Evolutionary conservation across 2,113 vertebrate species (phyloP).

Genomic region (Haemorhous mexicanus): DNA sequence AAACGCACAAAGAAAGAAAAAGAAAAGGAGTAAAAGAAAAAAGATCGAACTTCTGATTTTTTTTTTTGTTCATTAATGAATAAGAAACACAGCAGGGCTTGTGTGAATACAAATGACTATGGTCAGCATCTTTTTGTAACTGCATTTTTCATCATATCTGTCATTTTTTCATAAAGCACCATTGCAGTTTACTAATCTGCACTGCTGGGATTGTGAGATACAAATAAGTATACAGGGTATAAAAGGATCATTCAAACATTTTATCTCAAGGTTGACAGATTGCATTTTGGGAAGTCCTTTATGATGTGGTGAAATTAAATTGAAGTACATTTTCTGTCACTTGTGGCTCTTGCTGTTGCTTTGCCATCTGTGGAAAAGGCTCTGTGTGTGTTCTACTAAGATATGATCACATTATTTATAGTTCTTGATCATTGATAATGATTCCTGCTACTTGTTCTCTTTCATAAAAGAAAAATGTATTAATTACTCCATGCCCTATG

Average conservation of each 20-base stretch:
- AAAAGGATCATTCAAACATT: not conserved
- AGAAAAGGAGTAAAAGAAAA: not conserved
- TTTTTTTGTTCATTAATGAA: not conserved
- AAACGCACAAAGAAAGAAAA: not conserved
- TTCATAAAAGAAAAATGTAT: not conserved
- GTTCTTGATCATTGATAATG: not conserved
- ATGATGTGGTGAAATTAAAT: not conserved
- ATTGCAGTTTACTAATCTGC: not conserved
- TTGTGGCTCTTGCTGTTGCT: not conserved
- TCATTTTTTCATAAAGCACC: not conserved
- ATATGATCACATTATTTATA: not conserved
- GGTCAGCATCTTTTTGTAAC: not conserved
- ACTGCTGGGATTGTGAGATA: not conserved
- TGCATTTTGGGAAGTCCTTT: not conserved
- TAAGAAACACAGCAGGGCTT: not conserved
- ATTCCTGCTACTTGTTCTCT: not conserved
- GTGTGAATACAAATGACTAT: not conserved
- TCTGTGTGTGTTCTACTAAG: not conserved
- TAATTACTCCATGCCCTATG: not conserved
- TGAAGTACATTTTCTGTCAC: not conserved
- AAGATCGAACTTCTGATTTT: not conserved
- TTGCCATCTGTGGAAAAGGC: not conserved
- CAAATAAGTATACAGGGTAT: not conserved
- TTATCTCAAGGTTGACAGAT: not conserved
- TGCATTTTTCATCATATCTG: not conserved